Evolutionary conservation across 2,113 vertebrate genomes (phyloP), one percentile per base, ranked within the genome.

Genomic region (Dinomys branickii): DNA sequence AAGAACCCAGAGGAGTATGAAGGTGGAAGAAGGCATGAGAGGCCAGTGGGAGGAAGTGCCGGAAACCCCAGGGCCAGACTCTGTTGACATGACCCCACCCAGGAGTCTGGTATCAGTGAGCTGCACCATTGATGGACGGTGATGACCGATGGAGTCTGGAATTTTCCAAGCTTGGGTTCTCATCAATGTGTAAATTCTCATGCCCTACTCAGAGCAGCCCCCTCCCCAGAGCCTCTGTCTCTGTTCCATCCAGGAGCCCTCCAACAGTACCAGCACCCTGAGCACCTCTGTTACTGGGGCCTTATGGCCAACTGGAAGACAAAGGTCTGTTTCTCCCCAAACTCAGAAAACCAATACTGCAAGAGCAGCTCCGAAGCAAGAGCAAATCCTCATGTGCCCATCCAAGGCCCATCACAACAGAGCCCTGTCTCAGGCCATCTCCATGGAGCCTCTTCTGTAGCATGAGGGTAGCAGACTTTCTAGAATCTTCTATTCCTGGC

Each of bases 331-430:
- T 80, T 58, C 17, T 61, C 24, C 24, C 5, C 50, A 24, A 41
- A 38, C 56, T 24, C 19, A 12, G 59, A 26, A 73, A 47, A 16
- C 67, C 17, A 4, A 2, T 5, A 38, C 58, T 20, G 59, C 20
- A 0, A 19, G 33, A 10, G 5, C 20, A 71, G 12, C 0, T 16
- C 47, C 26, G 20, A 24, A 1, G 20, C 17, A 9, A 11, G 26
- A 2, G 10, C 35, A 17, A 67, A 26, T 33, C 10, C 38, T 28
- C 41, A 35, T 0, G 35, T 2, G 3, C 7, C 20, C 61, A 16
- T 4, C 9, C 59, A 54, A 22, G 17, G 28, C 4, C 50, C 58
- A 38, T 11, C 44, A 3, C 7, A 26, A 3, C 1, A 47, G n/a
- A 56, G 35, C 2, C 33, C 78, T 14, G 4, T 67, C 35, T 35